Evolutionary conservation across 2,113 vertebrate species (phyloP), one percentile per base, ranked within the genome.

Genomic region (Osmerus mordax): DNA sequence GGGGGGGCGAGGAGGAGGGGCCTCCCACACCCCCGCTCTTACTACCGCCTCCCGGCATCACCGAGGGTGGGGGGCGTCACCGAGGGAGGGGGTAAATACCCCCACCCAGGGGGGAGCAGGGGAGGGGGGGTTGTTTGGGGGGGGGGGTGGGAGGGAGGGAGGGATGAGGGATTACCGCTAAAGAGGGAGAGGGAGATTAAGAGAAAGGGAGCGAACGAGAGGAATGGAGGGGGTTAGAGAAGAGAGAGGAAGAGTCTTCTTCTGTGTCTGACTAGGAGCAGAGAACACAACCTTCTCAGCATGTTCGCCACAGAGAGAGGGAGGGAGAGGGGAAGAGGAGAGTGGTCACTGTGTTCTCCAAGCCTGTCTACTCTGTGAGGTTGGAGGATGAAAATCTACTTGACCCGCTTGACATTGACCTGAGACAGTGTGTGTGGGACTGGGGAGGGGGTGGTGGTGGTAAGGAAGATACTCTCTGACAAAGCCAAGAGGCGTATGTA

Each of bases 21-120:
- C 89, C 91, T 70, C 89, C 89, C 68, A 76, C 76, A 32, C 90
- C 91, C 70, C 89, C 90, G 41, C 88, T 90, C 76, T 91, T 91
- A 80, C 85, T 63, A n/a, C 86, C 82, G 81, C 78, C 84, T 55
- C 87, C 89, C 75, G 91, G 89, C 92, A 93, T 93, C 83, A 84
- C 90, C n/a, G 1, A 28, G 52, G 29, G 16, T 2, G 2, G 56
- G 15, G 47, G 28, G 15, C 8, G 15, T 32, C 62, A 66, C 23
- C 71, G 67, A 67, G 36, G 65, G 65, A 29, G 63, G 62, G 61
- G 15, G 59, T 66, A 79, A 18, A 25, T 21, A 7, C 18, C 52
- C 14, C 54, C 55, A 21, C 54, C 23, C 23, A n/a, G 25, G 60
- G 29, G 18, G 47, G 23, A 8, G 16, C 18, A 28, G 51, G 58